Base-by-base conservation (phyloP, 2,113 vertebrate species). In the Tylochromis polylepis region DNA sequence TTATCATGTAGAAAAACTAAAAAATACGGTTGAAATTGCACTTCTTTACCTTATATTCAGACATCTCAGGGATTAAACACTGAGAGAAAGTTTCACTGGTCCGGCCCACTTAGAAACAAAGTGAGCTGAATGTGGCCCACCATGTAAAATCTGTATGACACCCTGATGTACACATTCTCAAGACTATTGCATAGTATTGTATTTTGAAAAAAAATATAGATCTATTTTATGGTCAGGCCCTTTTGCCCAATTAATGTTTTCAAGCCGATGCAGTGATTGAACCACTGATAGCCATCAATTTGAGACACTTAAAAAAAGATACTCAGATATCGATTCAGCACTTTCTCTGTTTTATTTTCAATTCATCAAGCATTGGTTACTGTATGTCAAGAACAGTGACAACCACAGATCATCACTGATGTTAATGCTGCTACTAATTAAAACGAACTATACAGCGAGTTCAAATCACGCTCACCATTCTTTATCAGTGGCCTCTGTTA, bases 281-380 rank as follows among this genome's bases (percentile, higher is more conserved):
- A 41, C 10, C 11, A 11, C 11, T 8, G 14, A 72, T 43, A 72
- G 38, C 22, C 67, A 58, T 62, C 67, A 22, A 38, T 84, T 5
- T 77, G 29, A 87, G n/a, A 41, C 18, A 11, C 34, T 41, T 4
- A 27, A 83, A 77, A 59, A 79, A 60, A 84, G 15, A 79, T 36
- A 49, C 41, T 91, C 86, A 88, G 43, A 2, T 43, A 84, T 86
- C 88, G 78, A 90, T 91, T 94, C 65, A 93, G 89, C 89, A 92
- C 90, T 95, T 95, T 92, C 87, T 87, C 86, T 31, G 20, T 84
- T 95, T 95, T 93, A 93, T 94, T 94, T 94, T 92, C 84, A 90
- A 85, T 93, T 91, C 70, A 22, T 93, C 93, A 96, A 95, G 95
- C 95, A 95, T 94, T 92, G 92, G 92, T 93, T 92, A 77, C 72